Evolutionary conservation across 2,113 vertebrate species (phyloP), one percentile per base, ranked within the genome.

Genomic region (Rhinolophus sinicus): DNA sequence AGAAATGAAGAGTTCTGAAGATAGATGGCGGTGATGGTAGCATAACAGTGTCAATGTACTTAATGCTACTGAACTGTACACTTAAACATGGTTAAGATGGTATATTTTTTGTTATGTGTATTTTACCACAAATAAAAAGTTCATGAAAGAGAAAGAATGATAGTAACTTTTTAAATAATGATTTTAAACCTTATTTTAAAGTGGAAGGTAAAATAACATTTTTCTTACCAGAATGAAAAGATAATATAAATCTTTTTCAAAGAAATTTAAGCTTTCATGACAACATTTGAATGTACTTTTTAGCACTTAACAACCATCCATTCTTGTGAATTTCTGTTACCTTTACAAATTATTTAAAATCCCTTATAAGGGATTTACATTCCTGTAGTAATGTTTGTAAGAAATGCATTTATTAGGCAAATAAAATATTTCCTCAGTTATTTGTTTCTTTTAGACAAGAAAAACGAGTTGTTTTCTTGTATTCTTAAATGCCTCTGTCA

Each of bases 181-280:
- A 90, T 93, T 93, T 87, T 90, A 87, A 95, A 28, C 11, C 52
- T 90, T 83, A 80, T 75, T 97, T 96, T 77, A 69, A 97, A 90
- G 88, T 83, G 9, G 30, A 93, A n/a, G 12, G 13, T 87, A 93
- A 78, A 85, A 83, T 80, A 82, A 58, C n/a, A 60, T 30, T 35
- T 95, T 95, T 92, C n/a, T 93, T 95, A 52, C 26, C 56, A 90
- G 70, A 92, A 81, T 88, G 16, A 92, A 93, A 96, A 92, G 62
- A 93, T 91, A 87, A 72, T 84, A 40, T 62, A 88, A 96, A 44
- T 92, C 50, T 16, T 93, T 93, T 95, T 96, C 62, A 84, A 88
- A 92, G 52, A 82, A 69, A 76, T 96, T 85, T 88, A 93, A 83
- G 70, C 90, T 96, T 93, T 82, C 56, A 33, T 90, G 88, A 90